phyloP scores from a whole-genome alignment of 1,140 invertebrate genomes.

The Vanessa atalanta region DNA sequence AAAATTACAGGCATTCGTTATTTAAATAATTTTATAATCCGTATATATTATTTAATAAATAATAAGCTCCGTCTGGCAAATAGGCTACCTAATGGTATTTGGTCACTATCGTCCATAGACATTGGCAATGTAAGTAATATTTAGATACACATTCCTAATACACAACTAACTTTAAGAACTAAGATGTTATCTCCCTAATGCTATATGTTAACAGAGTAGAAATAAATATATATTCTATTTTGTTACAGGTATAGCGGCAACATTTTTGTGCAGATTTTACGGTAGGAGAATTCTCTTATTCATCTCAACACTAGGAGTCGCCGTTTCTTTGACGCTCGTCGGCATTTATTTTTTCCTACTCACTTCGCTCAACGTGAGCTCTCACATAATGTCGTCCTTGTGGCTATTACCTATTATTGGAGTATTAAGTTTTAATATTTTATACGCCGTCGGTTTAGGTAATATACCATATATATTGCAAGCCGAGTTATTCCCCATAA shows the following conservation, averaged over 20 bases:
- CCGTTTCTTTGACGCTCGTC: slow-evolving; percentile 78
- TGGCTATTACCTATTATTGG: slow-evolving; percentile 81
- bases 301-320: slow-evolving; percentile 81
- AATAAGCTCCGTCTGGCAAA: too few relatives aligned
- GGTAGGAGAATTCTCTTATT: slow-evolving; percentile 87
- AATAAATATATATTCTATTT: slow-evolving; percentile 13
- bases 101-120: too few relatives aligned
- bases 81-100: too few relatives aligned
- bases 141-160: too few relatives aligned
- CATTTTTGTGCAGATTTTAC: slow-evolving; percentile 87
- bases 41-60: too few relatives aligned
- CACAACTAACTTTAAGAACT: too few relatives aligned
- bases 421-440: slow-evolving; percentile 82
- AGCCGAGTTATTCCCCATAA: slow-evolving; percentile 83
- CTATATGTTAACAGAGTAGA: not conserved
- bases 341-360: slow-evolving; percentile 81
- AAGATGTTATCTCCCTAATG: too few relatives aligned
- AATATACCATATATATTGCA: slow-evolving; percentile 83
- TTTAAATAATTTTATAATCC: too few relatives aligned
- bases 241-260: slow-evolving; percentile 82
- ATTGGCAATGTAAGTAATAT: too few relatives aligned
- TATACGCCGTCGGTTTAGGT: slow-evolving; percentile 82
- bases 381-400: slow-evolving; percentile 58
- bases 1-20: too few relatives aligned
- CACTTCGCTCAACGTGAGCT: slow-evolving; percentile 53